Evolutionary conservation across 2,113 vertebrate species (phyloP), one percentile per base, ranked within the genome.

Genomic region (Peromyscus polionotus): DNA sequence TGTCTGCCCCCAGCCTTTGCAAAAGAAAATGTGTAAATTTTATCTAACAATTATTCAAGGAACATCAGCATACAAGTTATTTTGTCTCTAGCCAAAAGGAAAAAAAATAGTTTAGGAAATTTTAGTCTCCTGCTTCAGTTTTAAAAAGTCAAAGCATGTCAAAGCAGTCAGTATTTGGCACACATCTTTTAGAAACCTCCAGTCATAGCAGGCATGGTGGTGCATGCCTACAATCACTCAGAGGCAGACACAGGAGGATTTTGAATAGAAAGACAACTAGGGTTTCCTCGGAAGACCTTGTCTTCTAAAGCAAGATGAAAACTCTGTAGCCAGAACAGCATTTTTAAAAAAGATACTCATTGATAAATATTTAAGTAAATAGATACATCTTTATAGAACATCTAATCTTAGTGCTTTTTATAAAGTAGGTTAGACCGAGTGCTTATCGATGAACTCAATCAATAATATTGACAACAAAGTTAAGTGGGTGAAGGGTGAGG

Each of bases 321-420:
- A 39, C 42, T 77, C 48, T 73, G 20, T 2, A 57, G 48, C 67
- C 59, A 68, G 17, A 93, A 61, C 36, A 94, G 4, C 28, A 54
- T 42, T 89, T 89, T 59, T 80, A 89, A 48, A 31, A 5, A 28
- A 94, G 76, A 72, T 65, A 67, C 0, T 5, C 12, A 57, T 26
- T 3, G 16, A 4, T 86, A 95, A 97, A 77, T 36, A 88, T 91
- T 83, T 80, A 90, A 87, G 42, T 54, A 92, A 85, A 88, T 16
- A 80, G 24, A 39, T 11, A 59, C 20, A 24, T 83, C 36, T 73
- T 96, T 87, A 88, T 68, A 91, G 28, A 93, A 11, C 70, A 85
- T 59, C 19, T 87, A 83, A 81, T 76, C 54, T 79, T 90, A 42
- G 59, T 83, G 0, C 9, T 92, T 95, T 89, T 61, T 51, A 39